Base-by-base conservation (phyloP, 2,888 invertebrate genomes). In the Griposia aprilina region DNA sequence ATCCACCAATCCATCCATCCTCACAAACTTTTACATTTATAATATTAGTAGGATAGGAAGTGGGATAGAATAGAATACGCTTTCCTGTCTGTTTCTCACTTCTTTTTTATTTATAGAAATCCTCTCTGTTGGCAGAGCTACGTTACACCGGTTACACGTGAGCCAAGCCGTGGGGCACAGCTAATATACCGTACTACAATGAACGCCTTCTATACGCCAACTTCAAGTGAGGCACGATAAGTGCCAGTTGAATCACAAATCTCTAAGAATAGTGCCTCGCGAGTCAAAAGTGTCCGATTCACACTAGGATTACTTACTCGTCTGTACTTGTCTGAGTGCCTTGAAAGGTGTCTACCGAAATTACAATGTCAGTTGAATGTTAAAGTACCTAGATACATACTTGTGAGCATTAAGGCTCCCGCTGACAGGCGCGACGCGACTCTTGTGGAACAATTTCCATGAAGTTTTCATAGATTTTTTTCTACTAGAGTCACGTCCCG, bases 251-350 rank as follows among this genome's bases (percentile, higher is more conserved):
- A 75, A 50, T 60, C 26, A 50, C 20, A 52, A 76, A 76, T 50
- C 48, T 41, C 76, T 75, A 60, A 60, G 75, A 41, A 50, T 41
- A 30, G n/a, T 30, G 41, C 20, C 41, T 41, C 30, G 10, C 1
- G 60, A 52, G 30, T 45, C 52, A 52, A 8, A 63, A 41, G 80
- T 36, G 60, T 72, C 72, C 20, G 30, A 26, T 45, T 60, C 59
- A 80, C 52, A 48, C 20, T 36, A 23, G 52, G 59, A 80, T 78
- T 80, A 77, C 20, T 41, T 3, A 52, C 20, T n/a, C 8, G 15
- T n/a, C 30, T 60, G 30, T 70, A 70, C 81, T 45, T 80, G 60
- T 60, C 60, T 78, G 81, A 80, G 78, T 70, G 23, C 71, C n/a
- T 52, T 5, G n/a, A 70, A 80, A 45, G 45, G 60, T 52, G 52